Conservation (phyloP, 2,113 vertebrate species). For the Amphiprion percula region DNA sequence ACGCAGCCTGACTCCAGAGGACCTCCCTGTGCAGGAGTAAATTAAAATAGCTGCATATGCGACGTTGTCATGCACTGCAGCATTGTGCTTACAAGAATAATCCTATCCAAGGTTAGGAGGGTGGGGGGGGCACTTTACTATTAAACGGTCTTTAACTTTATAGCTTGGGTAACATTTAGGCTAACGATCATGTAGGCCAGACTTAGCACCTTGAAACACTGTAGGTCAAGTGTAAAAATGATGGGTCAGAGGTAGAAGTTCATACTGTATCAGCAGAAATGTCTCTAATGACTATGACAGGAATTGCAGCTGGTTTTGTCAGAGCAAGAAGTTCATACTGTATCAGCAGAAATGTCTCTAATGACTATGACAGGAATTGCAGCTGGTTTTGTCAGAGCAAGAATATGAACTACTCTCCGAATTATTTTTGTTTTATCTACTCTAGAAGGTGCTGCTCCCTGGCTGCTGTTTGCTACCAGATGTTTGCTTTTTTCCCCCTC, state of each 20-base stretch:
- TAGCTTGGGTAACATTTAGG: slow-evolving; percentile 27
- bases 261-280: background rate
- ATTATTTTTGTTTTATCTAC: no score
- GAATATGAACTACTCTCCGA: background rate
- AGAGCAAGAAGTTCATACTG: background rate
- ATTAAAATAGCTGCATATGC: slow-evolving; percentile 67
- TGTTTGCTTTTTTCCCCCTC: background rate
- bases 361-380: background rate
- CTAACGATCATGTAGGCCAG: slow-evolving; percentile 26
- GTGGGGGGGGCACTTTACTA: slow-evolving; percentile 29
- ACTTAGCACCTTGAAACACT: slow-evolving; percentile 16
- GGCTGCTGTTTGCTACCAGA: no score
- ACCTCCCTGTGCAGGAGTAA: slow-evolving; percentile 61
- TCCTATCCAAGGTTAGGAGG: slow-evolving; percentile 47
- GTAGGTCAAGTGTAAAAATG: background rate
- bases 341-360: background rate
- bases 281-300: background rate
- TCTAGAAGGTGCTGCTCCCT: no score
- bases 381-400: slow-evolving; percentile 1
- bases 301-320: background rate
- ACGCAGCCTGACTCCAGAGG: slow-evolving; percentile 45
- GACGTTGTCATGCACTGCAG: slow-evolving; percentile 42
- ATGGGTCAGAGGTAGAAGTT: slow-evolving; percentile 14
- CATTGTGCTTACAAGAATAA: slow-evolving; percentile 44
- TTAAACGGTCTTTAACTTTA: slow-evolving; percentile 60